Evolutionary conservation across 2,888 invertebrate species (phyloP), one percentile per base, ranked within the genome.

Genomic region (Scaptomyza caliginosa): DNA sequence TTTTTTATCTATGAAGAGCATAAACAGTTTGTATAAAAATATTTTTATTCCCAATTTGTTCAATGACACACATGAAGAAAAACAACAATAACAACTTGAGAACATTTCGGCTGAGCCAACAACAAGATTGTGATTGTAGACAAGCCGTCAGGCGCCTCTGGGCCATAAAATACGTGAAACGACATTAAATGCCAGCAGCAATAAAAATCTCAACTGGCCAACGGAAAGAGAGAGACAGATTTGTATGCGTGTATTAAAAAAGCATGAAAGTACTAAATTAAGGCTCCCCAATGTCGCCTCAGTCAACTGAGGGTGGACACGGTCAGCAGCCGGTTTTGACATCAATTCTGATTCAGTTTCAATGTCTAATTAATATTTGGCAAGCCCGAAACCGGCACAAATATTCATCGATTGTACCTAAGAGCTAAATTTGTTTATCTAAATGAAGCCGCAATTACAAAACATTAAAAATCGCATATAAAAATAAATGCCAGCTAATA

Each of bases 91-190:
- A 51, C 52, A 71, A 28, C 8, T 71, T 59, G 34, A 63, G 49
- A 67, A 40, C 52, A 56, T 66, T 70, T 60, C 38, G 64, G 52
- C 57, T 64, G 34, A 55, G 26, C 51, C 65, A 66, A 66, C 40
- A 59, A 50, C 30, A 42, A 52, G 24, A 26, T 52, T 36, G 39
- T 36, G 26, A 52, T 60, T 69, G 58, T 74, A 84, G 74, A 81
- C 77, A 67, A 81, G 68, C 43, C 73, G 49, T 40, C 63, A 63
- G 77, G 78, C 82, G 78, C 68, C 82, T 46, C 23, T 62, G 48
- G 34, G 58, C 56, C 75, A 85, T 85, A 74, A 79, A 84, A 84
- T 67, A 81, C 58, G 71, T 77, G 71, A 70, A 50, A 55, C 39
- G 78, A 23, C 66, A 70, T 78, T 78, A 58, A 75, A 66, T 64